Evolutionary conservation across 2,797 vertebrate species (phyloP).

Genomic region (Darevskia nairensis): DNA sequence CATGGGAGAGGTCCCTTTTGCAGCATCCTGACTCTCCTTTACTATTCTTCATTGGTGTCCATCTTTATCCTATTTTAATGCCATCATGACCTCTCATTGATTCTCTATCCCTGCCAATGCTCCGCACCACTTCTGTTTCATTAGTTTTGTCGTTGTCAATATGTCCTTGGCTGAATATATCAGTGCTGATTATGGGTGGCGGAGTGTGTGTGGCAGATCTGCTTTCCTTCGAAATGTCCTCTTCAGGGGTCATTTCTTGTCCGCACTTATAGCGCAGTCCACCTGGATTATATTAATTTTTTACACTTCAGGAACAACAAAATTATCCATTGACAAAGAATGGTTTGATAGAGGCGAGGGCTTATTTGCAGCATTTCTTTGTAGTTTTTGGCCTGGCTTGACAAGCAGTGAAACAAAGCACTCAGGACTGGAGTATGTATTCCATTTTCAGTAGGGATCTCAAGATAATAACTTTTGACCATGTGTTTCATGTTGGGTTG

Average conservation of each 20-base stretch:
- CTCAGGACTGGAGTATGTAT: not conserved
- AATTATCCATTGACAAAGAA: not conserved
- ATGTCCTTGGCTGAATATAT: slow-evolving; percentile 9
- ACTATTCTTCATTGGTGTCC: not conserved
- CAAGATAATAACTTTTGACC: not conserved
- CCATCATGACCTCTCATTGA: slow-evolving; percentile 14
- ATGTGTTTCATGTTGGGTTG: not conserved
- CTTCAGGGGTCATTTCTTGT: not conserved
- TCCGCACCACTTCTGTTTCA: slow-evolving; percentile 12
- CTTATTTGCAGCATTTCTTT: not conserved
- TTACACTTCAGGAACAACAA: not conserved
- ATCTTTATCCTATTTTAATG: slow-evolving; percentile 22
- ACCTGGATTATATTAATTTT: not conserved
- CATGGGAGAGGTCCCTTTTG: not conserved
- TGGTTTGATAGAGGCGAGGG: not conserved
- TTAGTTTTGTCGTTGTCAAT: slow-evolving; percentile 17
- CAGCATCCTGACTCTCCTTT: not conserved
- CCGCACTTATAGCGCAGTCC: not conserved
- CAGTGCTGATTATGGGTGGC: not conserved
- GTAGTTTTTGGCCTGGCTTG: not conserved
- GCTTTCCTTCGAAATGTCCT: not conserved
- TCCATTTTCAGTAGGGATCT: not conserved
- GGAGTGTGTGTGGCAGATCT: not conserved
- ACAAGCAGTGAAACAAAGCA: not conserved
- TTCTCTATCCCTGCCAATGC: not conserved